A percentile compares a stretch with the other conserved stretches of the same genome.
Evolutionary conservation across 1,140 invertebrate genomes (phyloP).

Genomic region (Paracyclopina nana): DNA sequence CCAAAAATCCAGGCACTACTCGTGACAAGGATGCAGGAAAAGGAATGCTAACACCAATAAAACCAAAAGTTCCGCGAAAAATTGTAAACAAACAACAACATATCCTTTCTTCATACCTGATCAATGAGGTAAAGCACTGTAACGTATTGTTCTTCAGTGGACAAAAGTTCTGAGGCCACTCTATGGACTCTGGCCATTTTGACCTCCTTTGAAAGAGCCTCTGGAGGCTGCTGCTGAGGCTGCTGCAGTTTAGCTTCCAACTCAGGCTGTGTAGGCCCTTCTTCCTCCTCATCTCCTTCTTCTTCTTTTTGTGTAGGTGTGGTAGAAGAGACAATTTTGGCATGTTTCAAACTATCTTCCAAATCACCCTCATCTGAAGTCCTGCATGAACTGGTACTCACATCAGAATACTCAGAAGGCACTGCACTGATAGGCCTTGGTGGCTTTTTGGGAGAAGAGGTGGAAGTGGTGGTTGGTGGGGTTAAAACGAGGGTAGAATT

Average conservation of each 20-base stretch:
- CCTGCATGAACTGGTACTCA: slow-evolving; percentile 17
- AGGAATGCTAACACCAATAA: neutral
- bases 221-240: too few species aligned
- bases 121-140: slow-evolving; percentile 32
- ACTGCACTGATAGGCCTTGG: slow-evolving; percentile 16
- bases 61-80: neutral
- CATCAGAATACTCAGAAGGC: slow-evolving; percentile 18
- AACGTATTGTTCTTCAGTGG: slow-evolving; percentile 34
- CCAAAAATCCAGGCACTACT: neutral
- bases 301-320: too few species aligned
- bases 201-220: too few species aligned
- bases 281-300: slow-evolving; percentile 11
- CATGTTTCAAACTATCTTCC: too few species aligned
- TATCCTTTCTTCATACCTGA: too few species aligned
- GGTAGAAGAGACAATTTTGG: too few species aligned
- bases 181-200: slow-evolving; percentile 16
- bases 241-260: too few species aligned
- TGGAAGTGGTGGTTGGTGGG: slow-evolving; percentile 18
- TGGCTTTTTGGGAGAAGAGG: slow-evolving; percentile 18
- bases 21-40: neutral
- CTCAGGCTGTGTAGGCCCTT: too few species aligned
- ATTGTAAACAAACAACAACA: neutral
- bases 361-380: slow-evolving; percentile 17
- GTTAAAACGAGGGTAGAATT: slow-evolving; percentile 16
- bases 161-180: slow-evolving; percentile 32